phyloP scores from a whole-genome alignment of 1,140 invertebrate genomes.

The Zaprionus nigranus region DNA sequence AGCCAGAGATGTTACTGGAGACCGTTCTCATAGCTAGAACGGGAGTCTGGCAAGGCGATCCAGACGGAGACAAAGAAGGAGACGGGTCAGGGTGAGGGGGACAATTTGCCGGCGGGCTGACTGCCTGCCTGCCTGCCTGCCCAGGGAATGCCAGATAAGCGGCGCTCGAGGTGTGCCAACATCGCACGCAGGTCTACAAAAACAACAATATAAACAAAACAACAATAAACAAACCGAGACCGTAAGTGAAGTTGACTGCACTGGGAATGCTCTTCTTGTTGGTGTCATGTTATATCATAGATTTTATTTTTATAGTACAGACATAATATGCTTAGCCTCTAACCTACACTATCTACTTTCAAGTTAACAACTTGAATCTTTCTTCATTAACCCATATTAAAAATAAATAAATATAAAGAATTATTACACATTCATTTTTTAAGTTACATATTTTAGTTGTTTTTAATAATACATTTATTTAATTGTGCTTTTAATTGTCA shows the following conservation, averaged over 20 bases:
- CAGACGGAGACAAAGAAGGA: neutral
- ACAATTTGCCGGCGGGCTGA: constrained; percentile 1
- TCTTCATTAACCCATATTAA: too few relatives aligned
- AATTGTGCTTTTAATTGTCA: too few relatives aligned
- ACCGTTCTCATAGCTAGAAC: neutral
- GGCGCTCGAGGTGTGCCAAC: constrained; percentile 17
- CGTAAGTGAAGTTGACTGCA: constrained; percentile 7
- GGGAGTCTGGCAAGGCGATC: neutral
- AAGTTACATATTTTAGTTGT: too few relatives aligned
- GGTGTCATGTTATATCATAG: neutral
- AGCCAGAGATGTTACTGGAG: neutral
- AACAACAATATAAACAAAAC: constrained; percentile 21
- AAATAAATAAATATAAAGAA: too few relatives aligned
- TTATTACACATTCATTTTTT: too few relatives aligned
- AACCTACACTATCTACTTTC: too few relatives aligned
- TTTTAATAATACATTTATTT: too few relatives aligned
- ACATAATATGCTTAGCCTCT: too few relatives aligned
- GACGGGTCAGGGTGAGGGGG: neutral
- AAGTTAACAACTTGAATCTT: too few relatives aligned
- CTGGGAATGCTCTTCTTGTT: neutral
- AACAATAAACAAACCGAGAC: constrained; percentile 15
- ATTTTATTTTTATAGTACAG: neutral
- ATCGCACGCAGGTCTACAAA: constrained; percentile 21
- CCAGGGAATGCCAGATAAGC: constrained; percentile 22
- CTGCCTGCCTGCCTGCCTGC: neutral